Evolutionary conservation across 2,888 invertebrate genomes (phyloP), one percentile per base, ranked within the genome.

Genomic region (Drepana falcataria): DNA sequence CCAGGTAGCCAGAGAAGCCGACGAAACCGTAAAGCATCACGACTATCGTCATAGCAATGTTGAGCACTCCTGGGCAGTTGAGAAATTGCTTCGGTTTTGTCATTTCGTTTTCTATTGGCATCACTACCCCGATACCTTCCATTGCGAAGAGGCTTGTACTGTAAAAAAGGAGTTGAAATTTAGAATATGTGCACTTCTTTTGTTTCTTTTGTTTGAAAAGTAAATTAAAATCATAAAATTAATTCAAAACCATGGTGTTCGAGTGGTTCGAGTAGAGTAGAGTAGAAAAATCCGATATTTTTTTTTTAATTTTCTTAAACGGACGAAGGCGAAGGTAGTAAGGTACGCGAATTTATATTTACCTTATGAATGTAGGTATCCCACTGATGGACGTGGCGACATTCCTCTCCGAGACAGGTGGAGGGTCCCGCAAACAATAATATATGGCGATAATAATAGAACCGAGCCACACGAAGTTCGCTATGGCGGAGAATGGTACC

Each of bases 41-140:
- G 1, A 98, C 97, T 0, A 95, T 92, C 0, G 93, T 83, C 97
- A 98, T 98, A 0, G 97, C 96, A 0, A 94, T 93, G 75, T 97
- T 97, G 2, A 99, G 90, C 0, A 98, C 97, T 2, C 98, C 97
- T 0, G 95, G 95, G 62, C 94, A 94, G 33, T 95, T 94, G 53
- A 98, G 93, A 77, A 96, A 96, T 54, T 96, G 94, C 40, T 94
- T 91, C 0, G 97, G 97, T 56, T 94, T 94, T 59, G 91, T 92
- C 98, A 99, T 98, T 53, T 95, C 95, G 79, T 98, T 98, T 86
- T 98, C 98, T 34, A 99, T 93, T 0, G 98, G 98, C 93, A 99
- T 94, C 41, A 98, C 96, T 54, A 95, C 95, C 52, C 96, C 96
- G 62, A 99, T 98, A 47, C 97, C 98, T 87, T 99, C 99, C 94